Percentiles rank a stretch among this genome's conserved stretches.
Evolutionary conservation across 2,797 vertebrate genomes (phyloP).

Genomic region (Mormyrops attenuatus): DNA sequence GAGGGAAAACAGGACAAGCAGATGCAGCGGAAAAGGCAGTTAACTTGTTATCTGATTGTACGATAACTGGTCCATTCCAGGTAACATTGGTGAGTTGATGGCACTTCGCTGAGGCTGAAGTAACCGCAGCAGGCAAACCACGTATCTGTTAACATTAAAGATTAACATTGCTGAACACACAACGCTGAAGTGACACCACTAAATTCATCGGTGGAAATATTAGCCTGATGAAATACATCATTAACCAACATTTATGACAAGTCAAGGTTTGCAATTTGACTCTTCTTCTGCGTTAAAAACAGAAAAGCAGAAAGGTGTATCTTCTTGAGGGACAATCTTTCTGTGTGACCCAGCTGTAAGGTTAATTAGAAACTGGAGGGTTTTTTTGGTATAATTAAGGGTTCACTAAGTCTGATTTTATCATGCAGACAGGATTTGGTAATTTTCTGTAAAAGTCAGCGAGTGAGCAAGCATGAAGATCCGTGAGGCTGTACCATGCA

Average conservation of each 20-base stretch:
- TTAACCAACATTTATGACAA: neutral
- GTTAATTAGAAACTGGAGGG: constrained; percentile 16
- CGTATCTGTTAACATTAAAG: neutral
- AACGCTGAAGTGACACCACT: neutral
- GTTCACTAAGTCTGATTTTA: neutral
- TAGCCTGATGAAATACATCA: neutral
- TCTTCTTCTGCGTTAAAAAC: neutral
- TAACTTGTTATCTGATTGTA: neutral
- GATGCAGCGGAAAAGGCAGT: neutral
- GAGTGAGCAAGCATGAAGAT: neutral
- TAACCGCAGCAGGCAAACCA: neutral
- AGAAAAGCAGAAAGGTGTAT: neutral
- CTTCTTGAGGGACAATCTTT: neutral
- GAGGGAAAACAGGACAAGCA: constrained; percentile 6
- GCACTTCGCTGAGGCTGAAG: neutral
- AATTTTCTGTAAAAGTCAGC: neutral
- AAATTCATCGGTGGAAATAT: neutral
- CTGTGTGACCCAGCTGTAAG: neutral
- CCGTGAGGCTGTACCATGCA: neutral
- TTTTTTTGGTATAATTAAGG: constrained; percentile 11
- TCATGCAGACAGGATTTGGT: constrained; percentile 1
- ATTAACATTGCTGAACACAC: neutral
- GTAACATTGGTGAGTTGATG: neutral
- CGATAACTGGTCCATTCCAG: neutral
- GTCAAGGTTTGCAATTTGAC: neutral